Conservation (phyloP, 2,888 invertebrate genomes). For the Fissipunctia ypsillon region DNA sequence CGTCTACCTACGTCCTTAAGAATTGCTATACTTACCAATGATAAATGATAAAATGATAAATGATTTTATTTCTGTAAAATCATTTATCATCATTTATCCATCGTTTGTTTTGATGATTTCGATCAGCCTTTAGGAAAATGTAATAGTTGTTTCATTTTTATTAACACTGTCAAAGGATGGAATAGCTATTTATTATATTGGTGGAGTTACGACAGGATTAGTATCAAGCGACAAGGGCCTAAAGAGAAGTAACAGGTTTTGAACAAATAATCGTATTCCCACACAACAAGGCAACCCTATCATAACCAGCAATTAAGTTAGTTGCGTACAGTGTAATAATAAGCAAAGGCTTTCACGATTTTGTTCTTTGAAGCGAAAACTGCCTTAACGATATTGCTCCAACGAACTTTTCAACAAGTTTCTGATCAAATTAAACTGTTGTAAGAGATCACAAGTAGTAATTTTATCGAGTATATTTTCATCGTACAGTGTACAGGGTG, state of each 20-base stretch:
- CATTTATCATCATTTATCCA: too few species aligned
- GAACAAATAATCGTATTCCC: background rate
- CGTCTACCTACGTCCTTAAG: too few species aligned
- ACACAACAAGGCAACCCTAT: background rate
- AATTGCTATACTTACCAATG: too few species aligned
- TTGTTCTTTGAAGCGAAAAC: constrained; percentile 60
- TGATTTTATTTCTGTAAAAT: too few species aligned
- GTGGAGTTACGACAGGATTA: too few species aligned
- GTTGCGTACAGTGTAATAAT: constrained; percentile 23
- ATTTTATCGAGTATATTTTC: constrained; percentile 40
- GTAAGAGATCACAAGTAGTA: constrained; percentile 56
- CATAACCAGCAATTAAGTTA: constrained; percentile 6
- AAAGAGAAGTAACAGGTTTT: background rate
- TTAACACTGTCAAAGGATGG: too few species aligned
- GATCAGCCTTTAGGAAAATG: too few species aligned
- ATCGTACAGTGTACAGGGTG: background rate
- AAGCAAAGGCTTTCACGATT: constrained; percentile 46
- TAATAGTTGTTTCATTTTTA: too few species aligned
- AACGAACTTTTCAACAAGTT: constrained; percentile 65
- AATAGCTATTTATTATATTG: too few species aligned
- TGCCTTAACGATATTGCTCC: constrained; percentile 63
- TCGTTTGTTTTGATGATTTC: too few species aligned
- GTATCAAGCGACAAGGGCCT: too few species aligned
- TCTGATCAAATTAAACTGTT: constrained; percentile 66
- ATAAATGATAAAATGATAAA: too few species aligned